phyloP scores from a whole-genome alignment of 2,888 invertebrate genomes.

The Escarpia spicata region DNA sequence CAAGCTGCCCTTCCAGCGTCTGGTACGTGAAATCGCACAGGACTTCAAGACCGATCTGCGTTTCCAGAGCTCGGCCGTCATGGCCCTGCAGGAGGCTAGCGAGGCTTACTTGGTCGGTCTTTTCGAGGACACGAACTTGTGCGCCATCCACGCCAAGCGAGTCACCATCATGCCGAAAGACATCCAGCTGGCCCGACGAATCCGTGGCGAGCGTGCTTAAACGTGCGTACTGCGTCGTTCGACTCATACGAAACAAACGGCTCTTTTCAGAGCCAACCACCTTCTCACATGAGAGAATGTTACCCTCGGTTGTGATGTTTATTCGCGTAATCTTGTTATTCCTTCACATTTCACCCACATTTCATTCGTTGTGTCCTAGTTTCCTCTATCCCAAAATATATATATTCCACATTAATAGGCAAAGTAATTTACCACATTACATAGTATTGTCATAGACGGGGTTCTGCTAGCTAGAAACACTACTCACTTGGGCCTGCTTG shows the following conservation, averaged over 20 bases:
- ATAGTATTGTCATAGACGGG: too few species aligned
- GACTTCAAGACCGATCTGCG: conserved; percentile 66
- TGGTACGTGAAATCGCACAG: conserved; percentile 66
- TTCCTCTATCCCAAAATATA: too few species aligned
- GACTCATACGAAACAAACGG: background rate
- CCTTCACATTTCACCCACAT: too few species aligned
- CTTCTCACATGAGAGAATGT: background rate
- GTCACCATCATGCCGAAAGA: conserved; percentile 99
- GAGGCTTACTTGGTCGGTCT: conserved; percentile 71
- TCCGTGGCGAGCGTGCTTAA: conserved; percentile 86
- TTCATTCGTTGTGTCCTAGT: too few species aligned
- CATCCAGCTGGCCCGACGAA: conserved; percentile 94
- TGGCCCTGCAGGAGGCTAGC: conserved; percentile 56
- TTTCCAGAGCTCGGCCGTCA: conserved; percentile 65
- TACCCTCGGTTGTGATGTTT: background rate
- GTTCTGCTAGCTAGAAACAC: too few species aligned
- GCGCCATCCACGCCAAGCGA: conserved; percentile 96
- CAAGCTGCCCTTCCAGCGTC: conserved; percentile 65
- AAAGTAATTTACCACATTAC: too few species aligned
- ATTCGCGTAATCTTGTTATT: too few species aligned
- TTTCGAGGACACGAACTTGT: conserved; percentile 97
- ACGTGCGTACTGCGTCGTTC: background rate
- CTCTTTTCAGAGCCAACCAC: background rate
- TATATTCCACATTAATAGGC: too few species aligned
- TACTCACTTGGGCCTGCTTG: too few species aligned